Evolutionary conservation across 23 tunicate genomes (phyloP).

Genomic region (Trididemnum miniatum): DNA sequence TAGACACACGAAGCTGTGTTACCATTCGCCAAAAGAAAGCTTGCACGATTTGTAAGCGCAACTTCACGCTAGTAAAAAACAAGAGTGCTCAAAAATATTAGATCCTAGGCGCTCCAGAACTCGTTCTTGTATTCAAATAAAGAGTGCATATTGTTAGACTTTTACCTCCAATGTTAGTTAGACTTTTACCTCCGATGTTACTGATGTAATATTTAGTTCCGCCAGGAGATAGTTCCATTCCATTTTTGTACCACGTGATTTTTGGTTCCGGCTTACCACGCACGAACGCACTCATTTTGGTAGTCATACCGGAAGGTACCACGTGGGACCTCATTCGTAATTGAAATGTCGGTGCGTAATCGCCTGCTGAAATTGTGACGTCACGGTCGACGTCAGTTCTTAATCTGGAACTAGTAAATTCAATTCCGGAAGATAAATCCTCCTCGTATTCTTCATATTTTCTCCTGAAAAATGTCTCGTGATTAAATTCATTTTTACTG

Average conservation of each 20-base stretch:
- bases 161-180: not conserved
- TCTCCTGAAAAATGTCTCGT: no score
- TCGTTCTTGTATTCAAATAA: no score
- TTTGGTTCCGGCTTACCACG: slow-evolving; percentile 93
- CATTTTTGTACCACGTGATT: slow-evolving; percentile 94
- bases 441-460: slow-evolving; percentile 92
- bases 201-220: slow-evolving; percentile 78
- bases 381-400: slow-evolving; percentile 39
- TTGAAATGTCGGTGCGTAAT: slow-evolving; percentile 92
- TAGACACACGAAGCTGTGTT: no score
- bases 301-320: slow-evolving; percentile 90
- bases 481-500: no score
- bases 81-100: no score
- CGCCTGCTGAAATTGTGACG: slow-evolving; percentile 48
- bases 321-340: slow-evolving; percentile 85
- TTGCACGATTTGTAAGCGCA: no score
- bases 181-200: slow-evolving; percentile 76
- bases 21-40: no score
- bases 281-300: slow-evolving; percentile 88
- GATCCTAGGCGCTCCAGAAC: no score
- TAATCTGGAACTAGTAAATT: slow-evolving; percentile 84
- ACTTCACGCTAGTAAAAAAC: no score
- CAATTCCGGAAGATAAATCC: slow-evolving; percentile 93
- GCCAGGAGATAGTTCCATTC: slow-evolving; percentile 63
- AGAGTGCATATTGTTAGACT: no score